Base-by-base conservation (phyloP, 2,797 vertebrate species). In the Basileuterus tristriatus region DNA sequence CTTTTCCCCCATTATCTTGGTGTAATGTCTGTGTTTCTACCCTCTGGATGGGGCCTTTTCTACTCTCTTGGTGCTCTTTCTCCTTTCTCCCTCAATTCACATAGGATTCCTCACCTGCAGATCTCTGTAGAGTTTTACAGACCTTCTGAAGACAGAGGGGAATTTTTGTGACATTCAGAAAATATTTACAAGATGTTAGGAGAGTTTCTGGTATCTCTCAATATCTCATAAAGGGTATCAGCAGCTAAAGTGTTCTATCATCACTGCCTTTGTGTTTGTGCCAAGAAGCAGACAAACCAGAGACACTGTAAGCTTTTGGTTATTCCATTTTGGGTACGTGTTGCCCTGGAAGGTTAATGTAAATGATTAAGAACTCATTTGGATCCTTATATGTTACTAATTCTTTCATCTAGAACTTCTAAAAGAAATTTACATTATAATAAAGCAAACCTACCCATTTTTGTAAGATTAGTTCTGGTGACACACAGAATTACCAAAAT, bases 241-340 rank as follows among this genome's bases (percentile, higher is more conserved):
- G 64, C 79, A 21, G 27, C 60, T 52, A 4, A 86, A 58, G 27
- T 56, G 27, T 29, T 69, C 55, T 20, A 11, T 63, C 75, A 8
- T 44, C 8, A 0, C 30, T 41, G 16, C 27, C 43, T 68, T 37
- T 68, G 43, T 63, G 55, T 55, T 63, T 22, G 6, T 71, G 41
- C n/a, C 67, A 11, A 65, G 37, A 70, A 18, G 36, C 70, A 72
- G n/a, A 58, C 47, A 65, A 59, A 46, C 15, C 27, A 63, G 76
- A 63, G 56, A 4, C 49, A 11, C 47, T 55, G 26, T 36, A 50
- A 72, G 37, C 22, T 44, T 53, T 44, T 1, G 2, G 17, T 64
- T 49, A 14, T 75, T 78, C 36, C 22, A 8, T 34, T 53, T 69
- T 0, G 11, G 39, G 15, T 58, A 12, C 0, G 0, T 34, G 15